phyloP scores from a whole-genome alignment of 2,113 vertebrate genomes.

The Oxygymnocypris stewartii region DNA sequence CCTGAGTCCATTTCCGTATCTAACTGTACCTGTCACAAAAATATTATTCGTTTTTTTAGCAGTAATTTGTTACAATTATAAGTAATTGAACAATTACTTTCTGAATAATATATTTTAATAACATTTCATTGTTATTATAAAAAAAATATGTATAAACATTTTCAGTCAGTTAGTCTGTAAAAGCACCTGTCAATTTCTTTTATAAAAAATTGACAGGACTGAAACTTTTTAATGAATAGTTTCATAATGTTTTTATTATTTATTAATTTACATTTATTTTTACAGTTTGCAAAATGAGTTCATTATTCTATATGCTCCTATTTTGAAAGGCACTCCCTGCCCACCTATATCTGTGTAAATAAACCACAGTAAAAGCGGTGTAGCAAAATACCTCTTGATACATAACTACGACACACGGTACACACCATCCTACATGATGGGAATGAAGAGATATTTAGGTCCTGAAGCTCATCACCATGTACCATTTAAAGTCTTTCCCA shows the following conservation, averaged over 20 bases:
- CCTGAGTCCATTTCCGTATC: too few relatives aligned
- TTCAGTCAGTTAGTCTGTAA: not conserved
- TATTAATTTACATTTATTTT: not conserved
- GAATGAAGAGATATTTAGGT: not conserved
- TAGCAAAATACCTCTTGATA: not conserved
- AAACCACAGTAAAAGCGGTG: not conserved
- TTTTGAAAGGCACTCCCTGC: not conserved
- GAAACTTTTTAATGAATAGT: not conserved
- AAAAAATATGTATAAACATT: too few relatives aligned
- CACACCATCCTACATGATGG: not conserved
- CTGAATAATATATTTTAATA: not conserved
- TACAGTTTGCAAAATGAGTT: not conserved
- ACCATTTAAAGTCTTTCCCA: not conserved
- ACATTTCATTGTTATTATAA: not conserved
- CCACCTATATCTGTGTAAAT: not conserved
- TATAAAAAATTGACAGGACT: too few relatives aligned
- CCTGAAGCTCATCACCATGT: constrained; percentile 9
- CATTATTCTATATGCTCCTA: not conserved
- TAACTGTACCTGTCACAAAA: too few relatives aligned
- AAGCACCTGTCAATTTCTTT: not conserved
- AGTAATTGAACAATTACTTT: not conserved
- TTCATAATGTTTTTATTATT: not conserved
- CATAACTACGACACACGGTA: not conserved
- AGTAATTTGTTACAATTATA: too few relatives aligned
- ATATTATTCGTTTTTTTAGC: too few relatives aligned